Evolutionary conservation across 2,113 vertebrate species (phyloP).

Genomic region (Rhegmatorhina hoffmannsi): DNA sequence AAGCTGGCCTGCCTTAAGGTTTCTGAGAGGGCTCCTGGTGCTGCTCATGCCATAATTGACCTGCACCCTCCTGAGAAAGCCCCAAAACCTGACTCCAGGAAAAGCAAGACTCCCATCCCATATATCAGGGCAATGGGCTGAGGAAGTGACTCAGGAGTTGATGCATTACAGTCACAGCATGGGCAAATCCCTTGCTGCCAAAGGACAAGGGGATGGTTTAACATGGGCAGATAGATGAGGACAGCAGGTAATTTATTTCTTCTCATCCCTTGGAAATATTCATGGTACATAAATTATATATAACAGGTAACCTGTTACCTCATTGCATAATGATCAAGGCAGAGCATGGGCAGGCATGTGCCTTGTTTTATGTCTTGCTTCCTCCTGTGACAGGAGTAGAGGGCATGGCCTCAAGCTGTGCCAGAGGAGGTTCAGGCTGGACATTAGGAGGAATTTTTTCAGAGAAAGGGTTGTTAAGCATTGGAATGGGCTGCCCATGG

Average conservation of each 20-base stretch:
- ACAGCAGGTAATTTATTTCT: conserved; percentile 56
- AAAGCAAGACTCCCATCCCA: not conserved
- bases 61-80: not conserved
- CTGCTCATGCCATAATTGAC: not conserved
- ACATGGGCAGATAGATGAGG: not conserved
- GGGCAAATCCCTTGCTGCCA: not conserved
- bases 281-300: conserved; percentile 50
- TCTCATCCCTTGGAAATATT: conserved; percentile 60
- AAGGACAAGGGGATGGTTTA: not conserved
- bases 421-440: not conserved
- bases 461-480: not conserved
- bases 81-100: not conserved
- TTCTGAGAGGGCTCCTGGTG: not conserved
- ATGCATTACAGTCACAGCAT: not conserved
- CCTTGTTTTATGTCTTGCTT: not conserved
- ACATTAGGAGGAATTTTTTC: not conserved
- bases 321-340: not conserved
- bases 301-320: not conserved
- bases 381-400: not conserved
- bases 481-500: not conserved
- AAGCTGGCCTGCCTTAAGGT: not conserved
- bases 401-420: not conserved
- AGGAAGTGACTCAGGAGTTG: not conserved
- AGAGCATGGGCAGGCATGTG: not conserved
- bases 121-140: not conserved